phyloP scores from a whole-genome alignment of 2,113 vertebrate genomes.

The Menidia beryllina region DNA sequence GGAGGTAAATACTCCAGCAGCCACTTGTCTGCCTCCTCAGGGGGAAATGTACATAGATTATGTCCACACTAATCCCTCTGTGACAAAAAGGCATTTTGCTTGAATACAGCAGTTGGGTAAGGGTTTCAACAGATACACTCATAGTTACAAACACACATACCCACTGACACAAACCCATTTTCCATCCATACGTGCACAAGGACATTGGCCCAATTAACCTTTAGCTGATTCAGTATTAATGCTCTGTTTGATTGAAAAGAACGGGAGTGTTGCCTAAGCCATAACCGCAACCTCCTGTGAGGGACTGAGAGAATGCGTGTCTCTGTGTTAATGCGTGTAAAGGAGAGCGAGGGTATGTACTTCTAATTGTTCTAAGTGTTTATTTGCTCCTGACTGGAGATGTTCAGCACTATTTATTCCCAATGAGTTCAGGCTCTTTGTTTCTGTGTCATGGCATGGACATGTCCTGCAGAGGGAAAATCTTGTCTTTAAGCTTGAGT shows the following conservation, averaged over 20 bases:
- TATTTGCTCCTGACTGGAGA: conserved; percentile 24
- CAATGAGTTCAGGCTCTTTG: conserved; percentile 49
- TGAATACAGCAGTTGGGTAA: conserved; percentile 61
- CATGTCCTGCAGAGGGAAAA: conserved; percentile 50
- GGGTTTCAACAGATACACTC: conserved; percentile 68
- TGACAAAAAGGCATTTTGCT: conserved; percentile 75
- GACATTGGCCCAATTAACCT: conserved; percentile 79
- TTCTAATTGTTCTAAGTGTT: conserved; percentile 37
- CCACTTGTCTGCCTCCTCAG: conserved; percentile 74
- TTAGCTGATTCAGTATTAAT: conserved; percentile 74
- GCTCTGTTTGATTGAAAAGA: conserved; percentile 75
- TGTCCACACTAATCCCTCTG: conserved; percentile 73
- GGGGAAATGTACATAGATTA: conserved; percentile 78
- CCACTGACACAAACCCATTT: conserved; percentile 41
- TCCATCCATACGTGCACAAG: conserved; percentile 70
- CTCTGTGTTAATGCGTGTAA: conserved; percentile 12
- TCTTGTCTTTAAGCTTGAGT: conserved; percentile 49
- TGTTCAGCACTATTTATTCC: conserved; percentile 54
- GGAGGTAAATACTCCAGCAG: conserved; percentile 71
- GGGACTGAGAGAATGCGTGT: conserved; percentile 41
- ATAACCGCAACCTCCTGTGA: conserved; percentile 64
- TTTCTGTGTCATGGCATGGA: conserved; percentile 31
- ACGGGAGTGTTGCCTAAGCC: conserved; percentile 74
- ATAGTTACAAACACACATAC: conserved; percentile 40
- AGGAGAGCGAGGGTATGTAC: conserved; percentile 8